Evolutionary conservation across 1,140 invertebrate genomes (phyloP).

Genomic region (Colletes gigas): DNA sequence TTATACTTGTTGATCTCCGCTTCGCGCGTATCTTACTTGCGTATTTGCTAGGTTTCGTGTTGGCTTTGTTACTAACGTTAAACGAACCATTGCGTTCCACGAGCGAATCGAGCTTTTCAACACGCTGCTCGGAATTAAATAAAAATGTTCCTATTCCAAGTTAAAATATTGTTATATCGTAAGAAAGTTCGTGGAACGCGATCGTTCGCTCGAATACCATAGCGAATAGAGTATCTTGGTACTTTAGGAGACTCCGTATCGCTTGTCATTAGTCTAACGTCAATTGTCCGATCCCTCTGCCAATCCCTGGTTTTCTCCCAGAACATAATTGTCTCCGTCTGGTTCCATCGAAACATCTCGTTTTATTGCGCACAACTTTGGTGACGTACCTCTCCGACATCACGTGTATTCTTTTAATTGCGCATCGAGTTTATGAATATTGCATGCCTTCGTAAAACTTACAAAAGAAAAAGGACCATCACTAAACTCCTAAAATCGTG

Average conservation of each 20-base stretch:
- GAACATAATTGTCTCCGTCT: slow-evolving; percentile 45
- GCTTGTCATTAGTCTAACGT: slow-evolving; percentile 64
- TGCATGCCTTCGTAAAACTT: slow-evolving; percentile 35
- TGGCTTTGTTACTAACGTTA: slow-evolving; percentile 16
- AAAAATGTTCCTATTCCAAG: no score
- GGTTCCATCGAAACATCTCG: slow-evolving; percentile 57
- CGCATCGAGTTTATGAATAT: slow-evolving; percentile 36
- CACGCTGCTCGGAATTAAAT: no score
- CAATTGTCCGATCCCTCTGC: slow-evolving; percentile 61
- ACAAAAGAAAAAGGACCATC: slow-evolving; percentile 30
- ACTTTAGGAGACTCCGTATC: slow-evolving; percentile 25
- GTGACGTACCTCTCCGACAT: slow-evolving; percentile 6
- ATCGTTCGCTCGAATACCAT: not conserved
- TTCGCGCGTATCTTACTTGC: slow-evolving; percentile 33
- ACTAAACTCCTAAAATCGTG: slow-evolving; percentile 69
- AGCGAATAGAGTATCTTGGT: slow-evolving; percentile 15
- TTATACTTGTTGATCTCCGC: slow-evolving; percentile 37
- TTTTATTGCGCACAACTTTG: slow-evolving; percentile 27
- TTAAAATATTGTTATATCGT: no score
- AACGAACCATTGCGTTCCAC: slow-evolving; percentile 23
- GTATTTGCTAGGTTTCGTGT: slow-evolving; percentile 16
- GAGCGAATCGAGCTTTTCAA: not conserved
- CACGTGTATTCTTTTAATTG: slow-evolving; percentile 24
- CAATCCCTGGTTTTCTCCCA: slow-evolving; percentile 43
- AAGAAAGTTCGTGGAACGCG: slow-evolving; percentile 11